Evolutionary conservation across 2,113 vertebrate genomes (phyloP).

Genomic region (Paramisgurnus dabryanus): DNA sequence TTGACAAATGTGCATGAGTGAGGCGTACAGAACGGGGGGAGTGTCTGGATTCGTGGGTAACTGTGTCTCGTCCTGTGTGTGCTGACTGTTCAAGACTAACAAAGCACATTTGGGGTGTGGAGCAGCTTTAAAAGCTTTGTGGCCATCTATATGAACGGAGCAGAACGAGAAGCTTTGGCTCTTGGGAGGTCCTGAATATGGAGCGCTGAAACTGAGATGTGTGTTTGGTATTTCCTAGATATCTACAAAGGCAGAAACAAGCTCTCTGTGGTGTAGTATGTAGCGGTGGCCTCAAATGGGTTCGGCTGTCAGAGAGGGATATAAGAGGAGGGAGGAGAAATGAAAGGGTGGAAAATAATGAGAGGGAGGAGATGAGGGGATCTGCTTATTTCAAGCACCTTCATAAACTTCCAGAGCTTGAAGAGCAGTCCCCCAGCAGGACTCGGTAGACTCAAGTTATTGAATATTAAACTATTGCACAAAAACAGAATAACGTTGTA

Average conservation of each 20-base stretch:
- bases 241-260: conserved; percentile 50
- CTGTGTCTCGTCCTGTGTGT: conserved; percentile 31
- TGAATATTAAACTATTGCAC: conserved; percentile 30
- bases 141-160: conserved; percentile 11
- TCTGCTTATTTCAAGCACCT: conserved; percentile 17
- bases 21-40: not conserved
- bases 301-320: conserved; percentile 37
- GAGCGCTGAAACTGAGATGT: conserved; percentile 35
- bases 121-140: conserved; percentile 17
- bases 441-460: conserved; percentile 29
- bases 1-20: conserved; percentile 4
- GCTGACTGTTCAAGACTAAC: conserved; percentile 54
- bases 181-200: conserved; percentile 46
- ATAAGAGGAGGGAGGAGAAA: conserved; percentile 7
- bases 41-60: not conserved
- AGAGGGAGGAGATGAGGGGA: conserved; percentile 24
- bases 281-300: conserved; percentile 50
- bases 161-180: conserved; percentile 37
- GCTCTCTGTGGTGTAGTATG: conserved; percentile 47
- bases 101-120: conserved; percentile 43
- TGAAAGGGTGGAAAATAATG: conserved; percentile 37
- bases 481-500: conserved; percentile 31
- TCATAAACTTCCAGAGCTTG: conserved; percentile 26
- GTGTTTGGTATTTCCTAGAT: conserved; percentile 47
- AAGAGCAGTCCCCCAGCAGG: conserved; percentile 34